phyloP scores from a whole-genome alignment of 2,797 vertebrate genomes.

The Neopelma chrysocephalum region DNA sequence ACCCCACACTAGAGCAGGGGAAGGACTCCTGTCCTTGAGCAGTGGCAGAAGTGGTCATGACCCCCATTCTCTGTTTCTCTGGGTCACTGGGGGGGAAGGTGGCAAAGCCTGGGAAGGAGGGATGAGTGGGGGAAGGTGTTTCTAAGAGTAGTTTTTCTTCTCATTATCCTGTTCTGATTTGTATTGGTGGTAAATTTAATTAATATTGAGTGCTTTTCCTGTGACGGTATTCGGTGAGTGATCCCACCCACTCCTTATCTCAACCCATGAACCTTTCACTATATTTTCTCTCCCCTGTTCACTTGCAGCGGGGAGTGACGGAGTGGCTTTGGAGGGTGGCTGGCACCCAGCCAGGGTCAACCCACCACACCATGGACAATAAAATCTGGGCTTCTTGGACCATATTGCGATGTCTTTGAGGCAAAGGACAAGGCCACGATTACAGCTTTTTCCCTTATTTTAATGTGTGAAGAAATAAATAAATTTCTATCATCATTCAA shows the following conservation, averaged over 20 bases:
- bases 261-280: not conserved
- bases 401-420: not conserved
- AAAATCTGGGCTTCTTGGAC: not conserved
- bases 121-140: no score
- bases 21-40: not conserved
- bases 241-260: rapidly evolving
- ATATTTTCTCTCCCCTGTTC: not conserved
- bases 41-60: not conserved
- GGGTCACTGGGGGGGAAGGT: rapidly evolving
- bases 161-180: not conserved
- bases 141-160: not conserved
- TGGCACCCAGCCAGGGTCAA: not conserved
- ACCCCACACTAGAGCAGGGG: not conserved
- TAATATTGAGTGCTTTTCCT: not conserved
- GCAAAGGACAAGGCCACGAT: not conserved
- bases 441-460: not conserved
- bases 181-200: not conserved
- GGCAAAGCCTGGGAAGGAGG: not conserved
- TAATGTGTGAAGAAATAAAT: not conserved
- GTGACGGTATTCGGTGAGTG: not conserved
- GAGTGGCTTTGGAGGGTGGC: not conserved
- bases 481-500: not conserved
- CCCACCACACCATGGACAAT: not conserved
- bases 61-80: no score
- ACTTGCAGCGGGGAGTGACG: rapidly evolving